Evolutionary conservation across 2,113 vertebrate species (phyloP), one percentile per base, ranked within the genome.

Genomic region (Neofelis nebulosa): DNA sequence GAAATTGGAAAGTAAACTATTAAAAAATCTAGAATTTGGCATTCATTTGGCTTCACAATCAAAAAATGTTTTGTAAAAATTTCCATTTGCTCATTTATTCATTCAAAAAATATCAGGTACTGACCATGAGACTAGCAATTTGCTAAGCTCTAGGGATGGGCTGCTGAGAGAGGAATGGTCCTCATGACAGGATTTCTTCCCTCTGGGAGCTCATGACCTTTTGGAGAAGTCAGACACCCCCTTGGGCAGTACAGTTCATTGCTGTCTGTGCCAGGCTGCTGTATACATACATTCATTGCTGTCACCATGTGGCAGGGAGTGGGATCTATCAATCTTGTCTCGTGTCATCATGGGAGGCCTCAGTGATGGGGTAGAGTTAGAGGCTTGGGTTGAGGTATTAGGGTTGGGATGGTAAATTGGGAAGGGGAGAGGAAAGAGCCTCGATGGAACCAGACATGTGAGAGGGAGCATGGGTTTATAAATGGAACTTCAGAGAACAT

Each of bases 21-120:
- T 13, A 41, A 50, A 36, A 74, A 29, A 65, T 18, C n/a, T 89
- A 69, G n/a, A 96, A 85, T 91, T 94, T 92, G 25, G 31, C 50
- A 41, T 83, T 83, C n/a, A 79, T 2, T 74, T 74, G 45, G 14
- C 29, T 87, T 94, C 78, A n/a, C 12, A 55, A 4, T 85, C 19
- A 25, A 78, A 92, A 87, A 85, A 27, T 90, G 7, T 31, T 61
- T 68, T 66, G 10, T 63, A 13, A 73, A 94, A 74, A 92, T 9
- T 29, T 83, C 15, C 50, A 63, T 41, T 63, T 82, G 61, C 7
- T 96, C 33, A 50, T 80, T 78, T 92, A 61, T 25, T 86, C 13
- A 50, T 61, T 84, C 10, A 38, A 5, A 91, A 74, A 85, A 21
- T 52, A 66, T 36, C 73, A 66, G 50, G 27, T 69, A 66, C 21